Conservation (phyloP, 2,888 invertebrate species). For the Oconnorella tubifera region DNA sequence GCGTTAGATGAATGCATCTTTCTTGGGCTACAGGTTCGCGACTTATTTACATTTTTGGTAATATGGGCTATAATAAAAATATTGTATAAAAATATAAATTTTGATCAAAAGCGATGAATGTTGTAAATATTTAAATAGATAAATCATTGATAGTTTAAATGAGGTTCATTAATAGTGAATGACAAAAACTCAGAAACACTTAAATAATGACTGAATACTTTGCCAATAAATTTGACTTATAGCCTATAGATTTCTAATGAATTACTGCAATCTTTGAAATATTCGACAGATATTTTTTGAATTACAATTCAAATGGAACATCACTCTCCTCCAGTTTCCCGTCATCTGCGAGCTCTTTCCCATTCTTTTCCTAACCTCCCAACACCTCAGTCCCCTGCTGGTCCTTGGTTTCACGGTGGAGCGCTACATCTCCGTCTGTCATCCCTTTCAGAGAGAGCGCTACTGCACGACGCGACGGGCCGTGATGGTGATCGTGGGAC, state of each 20-base stretch:
- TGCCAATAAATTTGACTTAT: no score
- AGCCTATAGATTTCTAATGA: no score
- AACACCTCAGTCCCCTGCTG: constrained; percentile 51
- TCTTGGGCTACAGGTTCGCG: constrained; percentile 41
- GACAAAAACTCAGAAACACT: no score
- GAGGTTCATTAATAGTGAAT: no score
- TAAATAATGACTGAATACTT: no score
- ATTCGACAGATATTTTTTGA: constrained; percentile 47
- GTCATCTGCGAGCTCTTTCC: constrained; percentile 51
- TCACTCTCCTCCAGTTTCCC: constrained; percentile 41
- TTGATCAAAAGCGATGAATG: no score
- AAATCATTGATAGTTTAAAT: no score
- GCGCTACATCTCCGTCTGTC: constrained; percentile 54
- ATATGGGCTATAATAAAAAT: no score
- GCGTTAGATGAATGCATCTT: constrained; percentile 51
- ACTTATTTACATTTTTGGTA: no score
- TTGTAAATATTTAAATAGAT: no score
- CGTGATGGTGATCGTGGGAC: constrained; percentile 43
- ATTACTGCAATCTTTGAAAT: no score
- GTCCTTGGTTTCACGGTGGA: constrained; percentile 55
- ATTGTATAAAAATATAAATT: no score
- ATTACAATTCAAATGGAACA: constrained; percentile 45
- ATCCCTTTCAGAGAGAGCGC: constrained; percentile 51
- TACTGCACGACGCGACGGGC: constrained; percentile 49
- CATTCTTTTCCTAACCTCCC: constrained; percentile 47